These are phyloP conservation scores for Dicentrarchus labrax DNA, from an alignment of 2,113 vertebrate species.

Conservation along the genomic window DNA sequence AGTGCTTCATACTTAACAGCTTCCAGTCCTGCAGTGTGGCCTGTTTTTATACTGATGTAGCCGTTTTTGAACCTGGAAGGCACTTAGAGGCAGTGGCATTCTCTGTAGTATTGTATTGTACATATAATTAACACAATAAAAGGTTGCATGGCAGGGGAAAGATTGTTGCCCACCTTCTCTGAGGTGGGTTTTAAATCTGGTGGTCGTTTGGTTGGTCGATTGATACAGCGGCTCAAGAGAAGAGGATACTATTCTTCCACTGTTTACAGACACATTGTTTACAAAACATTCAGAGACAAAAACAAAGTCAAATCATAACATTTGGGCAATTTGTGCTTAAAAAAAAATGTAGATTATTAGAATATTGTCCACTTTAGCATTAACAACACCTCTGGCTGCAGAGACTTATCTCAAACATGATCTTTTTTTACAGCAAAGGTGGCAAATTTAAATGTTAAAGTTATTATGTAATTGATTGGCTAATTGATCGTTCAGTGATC, in stretches of 20 bases:
- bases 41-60: background rate
- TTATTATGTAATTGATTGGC: too few relatives aligned
- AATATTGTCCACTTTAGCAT: too few relatives aligned
- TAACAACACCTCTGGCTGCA: too few relatives aligned
- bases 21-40: slow-evolving; percentile 17
- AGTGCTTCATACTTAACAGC: slow-evolving; percentile 39
- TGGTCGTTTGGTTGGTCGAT: background rate
- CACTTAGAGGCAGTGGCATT: background rate
- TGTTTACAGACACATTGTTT: too few relatives aligned
- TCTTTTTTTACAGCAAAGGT: too few relatives aligned
- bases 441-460: too few relatives aligned
- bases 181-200: background rate
- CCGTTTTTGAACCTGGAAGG: background rate
- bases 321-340: background rate
- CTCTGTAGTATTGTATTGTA: background rate
- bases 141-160: background rate
- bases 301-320: background rate
- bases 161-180: too few relatives aligned
- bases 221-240: too few relatives aligned
- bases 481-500: too few relatives aligned
- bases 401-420: too few relatives aligned
- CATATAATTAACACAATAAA: background rate
- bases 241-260: background rate
- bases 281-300: background rate
- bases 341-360: background rate